Base-by-base conservation (phyloP, 1,140 invertebrate species). In the Trigoniulus corallinus region DNA sequence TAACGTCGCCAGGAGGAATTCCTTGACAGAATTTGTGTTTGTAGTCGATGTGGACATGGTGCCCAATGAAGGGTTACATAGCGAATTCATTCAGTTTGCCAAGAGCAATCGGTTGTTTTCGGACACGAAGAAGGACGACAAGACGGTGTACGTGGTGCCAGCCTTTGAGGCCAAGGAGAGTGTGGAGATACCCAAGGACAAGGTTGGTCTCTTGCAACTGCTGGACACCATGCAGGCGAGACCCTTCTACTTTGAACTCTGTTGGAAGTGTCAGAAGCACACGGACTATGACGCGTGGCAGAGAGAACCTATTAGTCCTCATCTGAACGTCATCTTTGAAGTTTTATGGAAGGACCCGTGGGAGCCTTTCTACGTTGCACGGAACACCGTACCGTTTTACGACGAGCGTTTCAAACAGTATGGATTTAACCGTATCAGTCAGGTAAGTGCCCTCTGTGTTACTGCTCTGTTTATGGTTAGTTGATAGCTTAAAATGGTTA, bases 391-490 rank as follows among this genome's bases (percentile, higher is more conserved):
- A 2, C 76, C 76, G 12, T 60, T 67, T 23, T 78, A 76, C 61
- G 76, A 79, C 57, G 75, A 77, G 60, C 58, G 76, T 37, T 79
- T 79, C 57, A 71, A 72, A 52, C 75, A 78, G 58, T 77, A 76
- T 62, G 75, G 76, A 21, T 78, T 74, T 60, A 77, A 78, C 56
- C 61, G 76, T 55, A 74, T 78, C 22, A 77, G 74, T 61, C 75
- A 78, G 63, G 74, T 75, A 63, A 59, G 53, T 51, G 34, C n/a
- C n/a, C n/a, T n/a, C n/a, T n/a, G n/a, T n/a, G n/a, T n/a, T n/a
- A n/a, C n/a, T n/a, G n/a, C n/a, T n/a, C n/a, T n/a, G n/a, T n/a
- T n/a, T n/a, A n/a, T n/a, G n/a, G n/a, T n/a, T n/a, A n/a, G n/a
- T n/a, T n/a, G n/a, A n/a, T n/a, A n/a, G n/a, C n/a, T n/a, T n/a